These are phyloP conservation scores for Gymnothorax javanicus DNA, from an alignment of 2,797 vertebrate genomes.

Conservation along the genomic window DNA sequence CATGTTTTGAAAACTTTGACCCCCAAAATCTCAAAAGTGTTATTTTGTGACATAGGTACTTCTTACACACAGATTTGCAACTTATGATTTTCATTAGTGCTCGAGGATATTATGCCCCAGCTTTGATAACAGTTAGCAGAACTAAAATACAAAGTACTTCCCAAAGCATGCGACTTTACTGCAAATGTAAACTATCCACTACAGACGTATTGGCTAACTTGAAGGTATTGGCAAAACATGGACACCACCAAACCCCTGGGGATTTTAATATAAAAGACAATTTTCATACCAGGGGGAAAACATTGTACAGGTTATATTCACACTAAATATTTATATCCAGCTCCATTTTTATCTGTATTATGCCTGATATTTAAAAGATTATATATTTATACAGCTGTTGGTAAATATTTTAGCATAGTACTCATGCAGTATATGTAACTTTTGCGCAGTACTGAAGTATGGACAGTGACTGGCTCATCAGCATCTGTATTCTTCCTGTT, in stretches of 20 bases:
- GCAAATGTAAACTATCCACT: neutral
- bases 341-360: neutral
- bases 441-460: no score
- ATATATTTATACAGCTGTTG: neutral
- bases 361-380: neutral
- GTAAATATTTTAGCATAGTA: neutral
- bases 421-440: neutral
- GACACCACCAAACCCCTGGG: neutral
- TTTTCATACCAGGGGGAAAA: neutral
- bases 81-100: neutral
- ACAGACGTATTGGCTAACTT: neutral
- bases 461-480: neutral
- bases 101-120: neutral
- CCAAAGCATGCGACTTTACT: neutral
- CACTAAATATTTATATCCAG: neutral
- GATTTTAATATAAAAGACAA: neutral
- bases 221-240: neutral
- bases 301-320: neutral
- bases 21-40: no score
- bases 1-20: no score
- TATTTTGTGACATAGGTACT: no score
- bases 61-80: neutral
- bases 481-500: neutral
- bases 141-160: neutral
- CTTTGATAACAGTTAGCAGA: neutral